Evolutionary conservation across 2,888 invertebrate genomes (phyloP).

Genomic region (Agrotis segetum): DNA sequence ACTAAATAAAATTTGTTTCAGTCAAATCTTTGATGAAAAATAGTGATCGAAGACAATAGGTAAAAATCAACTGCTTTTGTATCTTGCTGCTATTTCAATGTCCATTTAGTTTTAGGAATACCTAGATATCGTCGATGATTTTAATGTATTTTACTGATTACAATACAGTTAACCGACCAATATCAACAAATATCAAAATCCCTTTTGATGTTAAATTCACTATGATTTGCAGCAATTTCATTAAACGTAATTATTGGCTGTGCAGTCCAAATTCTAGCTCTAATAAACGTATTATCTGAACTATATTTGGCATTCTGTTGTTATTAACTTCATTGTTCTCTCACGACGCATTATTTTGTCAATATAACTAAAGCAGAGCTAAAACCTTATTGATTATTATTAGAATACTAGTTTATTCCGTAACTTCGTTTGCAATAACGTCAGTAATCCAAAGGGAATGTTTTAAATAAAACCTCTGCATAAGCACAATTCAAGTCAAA

Average conservation of each 20-base stretch:
- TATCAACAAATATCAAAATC: neutral
- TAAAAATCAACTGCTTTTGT: too few species aligned
- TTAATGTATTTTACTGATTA: too few species aligned
- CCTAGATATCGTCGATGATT: too few species aligned
- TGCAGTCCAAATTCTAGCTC: constrained; percentile 1
- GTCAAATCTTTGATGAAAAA: too few species aligned
- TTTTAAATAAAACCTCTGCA: too few species aligned
- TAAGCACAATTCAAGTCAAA: too few species aligned
- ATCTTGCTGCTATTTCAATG: too few species aligned
- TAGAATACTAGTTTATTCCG: neutral
- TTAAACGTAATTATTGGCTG: constrained; percentile 13
- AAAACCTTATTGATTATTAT: constrained; percentile 18
- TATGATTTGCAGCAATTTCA: constrained; percentile 9
- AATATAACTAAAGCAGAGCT: neutral
- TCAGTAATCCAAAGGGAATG: too few species aligned
- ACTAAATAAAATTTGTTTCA: too few species aligned
- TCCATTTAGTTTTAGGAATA: too few species aligned
- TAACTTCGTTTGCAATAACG: too few species aligned
- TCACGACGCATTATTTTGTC: constrained; percentile 15
- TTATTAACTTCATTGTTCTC: constrained; percentile 40
- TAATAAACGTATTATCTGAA: constrained; percentile 26
- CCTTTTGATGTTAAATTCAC: neutral
- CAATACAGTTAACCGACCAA: neutral
- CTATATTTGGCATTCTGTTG: constrained; percentile 24
- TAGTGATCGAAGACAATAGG: too few species aligned